Conservation (phyloP, 2,113 vertebrate species). For the Gallinago jamesoni region DNA sequence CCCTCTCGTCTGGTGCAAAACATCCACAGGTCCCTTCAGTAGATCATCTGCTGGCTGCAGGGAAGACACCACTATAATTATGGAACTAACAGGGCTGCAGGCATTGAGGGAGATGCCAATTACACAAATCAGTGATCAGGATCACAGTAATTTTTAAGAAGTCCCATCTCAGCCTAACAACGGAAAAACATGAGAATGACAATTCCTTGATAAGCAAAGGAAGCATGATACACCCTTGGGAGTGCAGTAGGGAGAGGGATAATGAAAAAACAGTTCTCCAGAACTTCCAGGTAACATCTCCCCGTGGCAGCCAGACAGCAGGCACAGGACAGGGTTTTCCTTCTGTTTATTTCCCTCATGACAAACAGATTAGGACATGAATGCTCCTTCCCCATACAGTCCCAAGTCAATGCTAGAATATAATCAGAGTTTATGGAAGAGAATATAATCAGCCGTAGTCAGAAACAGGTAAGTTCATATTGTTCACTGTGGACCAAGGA, state of each 20-base stretch:
- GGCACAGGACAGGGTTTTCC: background rate
- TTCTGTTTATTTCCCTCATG: background rate
- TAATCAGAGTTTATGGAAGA: background rate
- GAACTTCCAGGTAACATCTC: background rate
- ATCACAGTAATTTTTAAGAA: background rate
- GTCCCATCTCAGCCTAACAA: background rate
- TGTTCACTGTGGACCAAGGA: background rate
- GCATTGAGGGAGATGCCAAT: background rate
- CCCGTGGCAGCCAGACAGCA: background rate
- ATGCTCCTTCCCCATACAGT: background rate
- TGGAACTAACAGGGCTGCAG: background rate
- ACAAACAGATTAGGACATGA: background rate
- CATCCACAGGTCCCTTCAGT: background rate
- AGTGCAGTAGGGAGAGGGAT: background rate
- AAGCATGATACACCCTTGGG: background rate
- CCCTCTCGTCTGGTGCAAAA: background rate
- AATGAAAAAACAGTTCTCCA: background rate
- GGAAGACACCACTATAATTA: background rate
- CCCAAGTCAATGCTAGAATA: background rate
- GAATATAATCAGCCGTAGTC: background rate
- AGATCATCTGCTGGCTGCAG: background rate
- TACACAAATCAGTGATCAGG: background rate
- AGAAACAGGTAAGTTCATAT: background rate
- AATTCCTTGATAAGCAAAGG: background rate
- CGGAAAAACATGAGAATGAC: background rate